Conservation (phyloP, 2,797 vertebrate genomes). For the Prunella strophiata region DNA sequence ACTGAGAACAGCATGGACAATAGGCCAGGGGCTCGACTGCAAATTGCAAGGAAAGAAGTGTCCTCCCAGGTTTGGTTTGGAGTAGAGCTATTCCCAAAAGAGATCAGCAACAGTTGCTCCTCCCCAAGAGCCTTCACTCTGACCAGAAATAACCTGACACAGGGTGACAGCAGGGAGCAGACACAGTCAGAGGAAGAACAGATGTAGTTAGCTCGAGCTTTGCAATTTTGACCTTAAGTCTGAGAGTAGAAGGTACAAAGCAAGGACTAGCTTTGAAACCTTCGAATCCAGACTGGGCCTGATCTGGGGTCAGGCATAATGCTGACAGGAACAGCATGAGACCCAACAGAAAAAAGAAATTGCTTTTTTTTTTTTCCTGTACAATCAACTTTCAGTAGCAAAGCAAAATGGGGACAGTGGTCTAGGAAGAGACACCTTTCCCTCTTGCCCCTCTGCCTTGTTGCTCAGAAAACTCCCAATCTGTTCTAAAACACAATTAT, state of each 20-base stretch:
- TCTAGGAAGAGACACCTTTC: background rate
- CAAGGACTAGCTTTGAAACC: background rate
- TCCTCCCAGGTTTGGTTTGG: background rate
- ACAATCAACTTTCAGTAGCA: background rate
- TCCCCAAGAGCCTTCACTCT: background rate
- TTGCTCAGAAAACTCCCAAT: background rate
- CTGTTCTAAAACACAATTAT: background rate
- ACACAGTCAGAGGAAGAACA: background rate
- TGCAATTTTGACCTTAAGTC: background rate
- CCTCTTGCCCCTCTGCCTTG: background rate
- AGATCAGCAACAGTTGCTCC: background rate
- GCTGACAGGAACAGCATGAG: background rate
- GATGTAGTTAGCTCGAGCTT: background rate
- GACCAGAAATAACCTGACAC: background rate
- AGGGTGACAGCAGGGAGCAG: background rate
- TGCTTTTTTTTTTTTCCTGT: background rate
- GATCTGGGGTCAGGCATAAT: background rate
- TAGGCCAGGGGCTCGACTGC: rapidly evolving
- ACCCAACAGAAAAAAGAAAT: background rate
- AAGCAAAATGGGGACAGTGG: background rate
- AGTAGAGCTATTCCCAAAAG: background rate
- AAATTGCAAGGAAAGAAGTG: background rate
- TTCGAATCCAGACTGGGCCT: background rate
- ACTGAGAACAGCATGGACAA: background rate
- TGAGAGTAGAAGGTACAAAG: background rate